A percentile compares a stretch with the other conserved stretches of the same genome.
Conservation (phyloP, 2,113 vertebrate species). For the Fukomys damarensis region DNA sequence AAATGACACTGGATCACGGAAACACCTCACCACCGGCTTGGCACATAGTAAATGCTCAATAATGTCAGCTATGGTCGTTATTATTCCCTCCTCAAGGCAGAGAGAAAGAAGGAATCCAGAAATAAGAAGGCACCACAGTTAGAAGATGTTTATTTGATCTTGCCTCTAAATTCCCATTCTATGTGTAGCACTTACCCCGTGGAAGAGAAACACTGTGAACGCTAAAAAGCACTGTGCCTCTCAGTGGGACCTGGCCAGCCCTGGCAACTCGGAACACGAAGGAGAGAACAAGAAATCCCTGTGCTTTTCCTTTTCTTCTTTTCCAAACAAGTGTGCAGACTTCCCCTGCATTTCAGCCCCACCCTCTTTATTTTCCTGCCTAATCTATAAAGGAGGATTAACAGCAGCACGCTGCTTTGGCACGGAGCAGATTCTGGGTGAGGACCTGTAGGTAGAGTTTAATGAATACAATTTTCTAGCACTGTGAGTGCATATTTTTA, state of each 20-base stretch:
- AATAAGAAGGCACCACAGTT: constrained; percentile 20
- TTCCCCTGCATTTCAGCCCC: constrained; percentile 75
- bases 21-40: not conserved
- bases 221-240: constrained; percentile 48
- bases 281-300: constrained; percentile 70
- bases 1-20: not conserved
- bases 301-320: constrained; percentile 76
- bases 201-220: constrained; percentile 48
- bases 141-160: constrained; percentile 64
- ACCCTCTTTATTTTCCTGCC: constrained; percentile 81
- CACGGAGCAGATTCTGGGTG: constrained; percentile 77
- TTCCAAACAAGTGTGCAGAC: constrained; percentile 76
- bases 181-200: constrained; percentile 25
- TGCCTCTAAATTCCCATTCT: constrained; percentile 68
- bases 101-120: not conserved
- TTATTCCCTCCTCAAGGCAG: constrained; percentile 28
- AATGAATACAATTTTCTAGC: constrained; percentile 81
- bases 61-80: not conserved
- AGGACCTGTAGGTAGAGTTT: constrained; percentile 78
- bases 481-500: constrained; percentile 76
- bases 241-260: constrained; percentile 58
- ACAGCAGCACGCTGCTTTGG: constrained; percentile 76
- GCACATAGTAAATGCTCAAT: constrained; percentile 25
- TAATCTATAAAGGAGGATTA: constrained; percentile 82
- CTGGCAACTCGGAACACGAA: constrained; percentile 63